Percentiles rank a stretch among this genome's conserved stretches.
Conservation (phyloP, 2,113 vertebrate species). For the human region DNA sequence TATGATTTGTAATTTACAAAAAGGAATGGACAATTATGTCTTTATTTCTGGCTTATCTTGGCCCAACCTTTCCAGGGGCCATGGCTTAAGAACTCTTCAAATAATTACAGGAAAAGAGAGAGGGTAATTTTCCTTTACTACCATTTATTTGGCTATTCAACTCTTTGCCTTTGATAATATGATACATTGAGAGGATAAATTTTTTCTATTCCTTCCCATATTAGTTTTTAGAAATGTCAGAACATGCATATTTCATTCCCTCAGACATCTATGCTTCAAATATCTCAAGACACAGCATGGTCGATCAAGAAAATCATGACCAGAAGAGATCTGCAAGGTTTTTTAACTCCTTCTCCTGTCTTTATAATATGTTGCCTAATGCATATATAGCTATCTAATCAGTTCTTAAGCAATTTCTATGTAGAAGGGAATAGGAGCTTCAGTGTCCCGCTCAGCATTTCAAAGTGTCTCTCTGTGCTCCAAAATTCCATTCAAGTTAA, state of each 20-base stretch:
- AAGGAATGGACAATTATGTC: neutral
- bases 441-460: neutral
- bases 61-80: neutral
- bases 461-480: neutral
- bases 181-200: neutral
- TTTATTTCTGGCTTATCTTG: neutral
- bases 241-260: neutral
- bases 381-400: neutral
- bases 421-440: neutral
- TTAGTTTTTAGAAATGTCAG: neutral
- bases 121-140: neutral
- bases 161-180: neutral
- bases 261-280: neutral
- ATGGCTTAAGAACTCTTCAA: neutral
- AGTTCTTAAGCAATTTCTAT: neutral
- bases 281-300: neutral
- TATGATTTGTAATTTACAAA: neutral
- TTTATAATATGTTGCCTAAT: neutral
- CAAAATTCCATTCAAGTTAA: constrained; percentile 1
- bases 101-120: neutral
- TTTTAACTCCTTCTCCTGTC: neutral
- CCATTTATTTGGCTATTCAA: neutral
- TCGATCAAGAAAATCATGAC: neutral
- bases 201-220: neutral
- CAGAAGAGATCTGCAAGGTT: neutral